Evolutionary conservation across 1,140 invertebrate species (phyloP), one percentile per base, ranked within the genome.

Genomic region (Pantala flavescens): DNA sequence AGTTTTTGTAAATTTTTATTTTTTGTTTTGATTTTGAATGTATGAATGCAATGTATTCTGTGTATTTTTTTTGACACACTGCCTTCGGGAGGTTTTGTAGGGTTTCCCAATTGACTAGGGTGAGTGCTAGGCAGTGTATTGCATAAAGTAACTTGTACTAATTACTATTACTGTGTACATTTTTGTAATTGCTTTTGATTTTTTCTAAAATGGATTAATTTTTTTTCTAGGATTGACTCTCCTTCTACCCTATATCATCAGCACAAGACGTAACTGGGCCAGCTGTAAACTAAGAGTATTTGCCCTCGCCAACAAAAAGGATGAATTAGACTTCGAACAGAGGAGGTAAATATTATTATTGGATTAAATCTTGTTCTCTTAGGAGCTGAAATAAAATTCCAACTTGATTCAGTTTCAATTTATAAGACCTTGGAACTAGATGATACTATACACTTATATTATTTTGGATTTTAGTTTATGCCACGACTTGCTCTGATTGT

Each of bases 281-380:
- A 88, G 88, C 75, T 95, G 94, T 80, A 95, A 93, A 83, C 83
- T 99, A 71, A 86, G 97, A 74, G 94, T 99, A 0, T 99, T 98
- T 83, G 94, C 95, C 0, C 85, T 98, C 71, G 95, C 96, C 12
- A 98, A 97, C 79, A 96, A 95, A 80, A 88, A 94, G 74, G 91
- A 94, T 11, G 95, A 97, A 80, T 82, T 98, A 74, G 95, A 98
- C 82, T 90, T 93, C 73, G 96, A 98, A 81, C 95, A 98, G 80
- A 87, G 94, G 80, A 95, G 91, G 92, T 93, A 81, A 84, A 84
- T 81, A 23, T 24, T 11, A 36, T 24, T 24, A 19, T n/a, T n/a
- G 36, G 21, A 49, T 11, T 5, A 75, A 28, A n/a, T 42, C 28
- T 24, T 12, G 9, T 36, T 36, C 9, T 36, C 70, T 70, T 2